Base-by-base conservation (phyloP, 2,797 vertebrate species). In the Argya squamiceps region DNA sequence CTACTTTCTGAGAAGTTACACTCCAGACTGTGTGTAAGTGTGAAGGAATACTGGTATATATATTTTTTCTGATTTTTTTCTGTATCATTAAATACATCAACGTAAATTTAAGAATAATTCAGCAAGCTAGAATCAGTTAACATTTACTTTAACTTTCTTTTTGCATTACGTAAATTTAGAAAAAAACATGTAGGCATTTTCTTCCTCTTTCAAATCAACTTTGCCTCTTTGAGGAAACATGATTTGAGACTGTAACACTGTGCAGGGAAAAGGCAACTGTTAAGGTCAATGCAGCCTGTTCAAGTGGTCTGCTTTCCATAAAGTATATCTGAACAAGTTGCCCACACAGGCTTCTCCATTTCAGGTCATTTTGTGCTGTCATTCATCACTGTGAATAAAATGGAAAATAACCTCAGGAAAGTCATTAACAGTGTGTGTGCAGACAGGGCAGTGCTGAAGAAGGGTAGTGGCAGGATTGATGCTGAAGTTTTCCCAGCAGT, bases 401-500 rank as follows among this genome's bases (percentile, higher is more conserved):
- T 27, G 32, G 18, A 89, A 70, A 47, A 75, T 29, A 67, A 37
- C 7, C 7, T 4, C 11, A 41, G 37, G 30, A 52, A 16, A 34
- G 12, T n/a, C 46, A 26, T 16, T 43, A 62, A 49, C 18, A 32
- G 18, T 21, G 18, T 67, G 22, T 64, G 29, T 53, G 46, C 26
- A 75, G 53, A 13, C 34, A 69, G 22, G n/a, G 16, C 29, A 80
- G 37, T 2, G 0, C 20, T n/a, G 53, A 84, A 37, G 23, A 84
- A 41, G 7, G 19, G 15, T 18, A 68, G 29, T 1, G 0, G 43
- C 16, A 67, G 50, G 15, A 73, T 1, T 55, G 10, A 10, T 39
- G 26, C 27, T 79, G 81, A 68, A 82, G 5, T 76, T 69, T n/a
- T 84, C 34, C 29, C 12, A 22, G 58, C 22, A 27, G 16, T 46